Conservation (phyloP, 1,140 invertebrate species). For the Zaprionus vittiger region DNA sequence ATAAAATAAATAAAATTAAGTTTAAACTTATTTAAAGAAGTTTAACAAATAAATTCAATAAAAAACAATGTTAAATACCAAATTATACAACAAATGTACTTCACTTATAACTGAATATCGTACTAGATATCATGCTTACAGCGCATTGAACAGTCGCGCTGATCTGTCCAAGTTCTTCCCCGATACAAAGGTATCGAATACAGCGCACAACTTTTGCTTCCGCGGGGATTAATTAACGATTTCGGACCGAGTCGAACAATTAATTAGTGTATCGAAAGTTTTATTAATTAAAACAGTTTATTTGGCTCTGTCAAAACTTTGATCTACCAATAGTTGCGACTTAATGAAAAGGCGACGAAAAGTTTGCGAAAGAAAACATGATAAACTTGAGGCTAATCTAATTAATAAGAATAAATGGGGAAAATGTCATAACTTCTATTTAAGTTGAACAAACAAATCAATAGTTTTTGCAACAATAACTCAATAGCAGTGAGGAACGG, state of each 20-base stretch:
- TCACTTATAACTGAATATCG: not conserved
- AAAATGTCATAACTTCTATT: not conserved
- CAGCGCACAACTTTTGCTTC: conserved; percentile 29
- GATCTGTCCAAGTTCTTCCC: not conserved
- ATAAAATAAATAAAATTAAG: no score
- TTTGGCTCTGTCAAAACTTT: conserved; percentile 23
- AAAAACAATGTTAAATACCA: not conserved
- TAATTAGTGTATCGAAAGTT: conserved; percentile 45
- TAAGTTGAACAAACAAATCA: not conserved
- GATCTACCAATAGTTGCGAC: not conserved
- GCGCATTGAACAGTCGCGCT: conserved; percentile 5
- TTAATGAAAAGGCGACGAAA: not conserved
- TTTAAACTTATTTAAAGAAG: not conserved
- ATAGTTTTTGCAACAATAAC: not conserved
- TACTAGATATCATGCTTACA: not conserved
- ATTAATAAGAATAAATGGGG: not conserved
- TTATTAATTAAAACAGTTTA: conserved; percentile 68
- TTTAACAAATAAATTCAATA: not conserved
- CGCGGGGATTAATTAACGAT: conserved; percentile 16
- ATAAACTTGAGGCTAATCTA: not conserved
- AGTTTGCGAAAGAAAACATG: not conserved
- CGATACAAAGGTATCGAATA: not conserved
- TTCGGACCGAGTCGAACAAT: conserved; percentile 33
- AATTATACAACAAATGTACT: not conserved
- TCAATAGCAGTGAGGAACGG: not conserved